Evolutionary conservation across 1,140 invertebrate species (phyloP).

Genomic region (Metopolophium dirhodum): DNA sequence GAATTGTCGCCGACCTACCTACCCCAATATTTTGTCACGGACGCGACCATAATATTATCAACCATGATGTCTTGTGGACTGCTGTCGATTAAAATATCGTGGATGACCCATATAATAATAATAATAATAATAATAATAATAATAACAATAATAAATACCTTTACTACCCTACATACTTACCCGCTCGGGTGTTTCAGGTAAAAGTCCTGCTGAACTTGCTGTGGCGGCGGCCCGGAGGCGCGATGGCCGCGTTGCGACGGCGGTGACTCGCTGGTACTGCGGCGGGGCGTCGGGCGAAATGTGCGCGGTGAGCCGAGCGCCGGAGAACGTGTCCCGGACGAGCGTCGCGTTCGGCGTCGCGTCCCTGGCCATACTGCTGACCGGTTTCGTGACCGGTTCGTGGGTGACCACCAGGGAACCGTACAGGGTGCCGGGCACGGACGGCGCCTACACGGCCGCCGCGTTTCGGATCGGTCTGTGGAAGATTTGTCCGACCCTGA

Average conservation of each 20-base stretch:
- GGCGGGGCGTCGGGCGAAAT: not conserved
- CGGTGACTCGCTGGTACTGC: not conserved
- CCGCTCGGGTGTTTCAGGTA: not conserved
- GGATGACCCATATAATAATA: not conserved
- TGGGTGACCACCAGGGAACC: slow-evolving; percentile 67
- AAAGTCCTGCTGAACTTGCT: not conserved
- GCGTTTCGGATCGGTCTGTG: slow-evolving; percentile 66
- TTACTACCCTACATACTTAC: not conserved
- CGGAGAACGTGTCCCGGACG: slow-evolving; percentile 51
- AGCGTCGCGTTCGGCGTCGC: slow-evolving; percentile 64
- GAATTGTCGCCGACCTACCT: too few species aligned
- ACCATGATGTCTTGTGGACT: too few species aligned
- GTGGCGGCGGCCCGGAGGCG: not conserved
- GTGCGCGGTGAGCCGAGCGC: slow-evolving; percentile 31
- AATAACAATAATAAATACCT: not conserved
- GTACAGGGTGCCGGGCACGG: slow-evolving; percentile 63
- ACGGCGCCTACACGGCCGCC: slow-evolving; percentile 63
- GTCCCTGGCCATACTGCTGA: slow-evolving; percentile 64
- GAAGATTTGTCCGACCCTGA: slow-evolving; percentile 64
- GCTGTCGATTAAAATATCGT: too few species aligned
- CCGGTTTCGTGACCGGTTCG: slow-evolving; percentile 65
- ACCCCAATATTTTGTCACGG: too few species aligned
- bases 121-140: not conserved
- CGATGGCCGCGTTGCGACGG: slow-evolving; percentile 10
- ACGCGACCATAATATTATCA: too few species aligned